Percentiles rank a stretch among this genome's conserved stretches.
phyloP scores from a whole-genome alignment of 2,797 vertebrate species.

The Neostethus bicornis region DNA sequence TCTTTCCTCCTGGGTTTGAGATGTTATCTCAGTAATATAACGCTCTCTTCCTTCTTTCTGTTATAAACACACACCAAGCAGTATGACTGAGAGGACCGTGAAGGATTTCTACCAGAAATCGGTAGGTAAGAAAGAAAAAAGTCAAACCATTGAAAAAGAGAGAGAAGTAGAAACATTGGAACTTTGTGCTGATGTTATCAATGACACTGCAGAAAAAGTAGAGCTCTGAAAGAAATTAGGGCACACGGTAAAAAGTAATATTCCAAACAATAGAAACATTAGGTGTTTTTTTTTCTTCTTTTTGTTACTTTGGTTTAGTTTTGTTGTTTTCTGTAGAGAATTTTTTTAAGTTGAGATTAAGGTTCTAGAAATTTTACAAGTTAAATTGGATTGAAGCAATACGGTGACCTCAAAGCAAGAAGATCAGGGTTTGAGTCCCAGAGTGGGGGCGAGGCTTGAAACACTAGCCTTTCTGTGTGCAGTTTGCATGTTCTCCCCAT shows the following conservation, averaged over 20 bases:
- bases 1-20: slow-evolving; percentile 43
- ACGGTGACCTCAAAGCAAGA: no score
- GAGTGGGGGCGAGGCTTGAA: no score
- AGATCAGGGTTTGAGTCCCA: no score
- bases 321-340: no score
- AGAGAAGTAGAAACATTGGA: slow-evolving; percentile 4
- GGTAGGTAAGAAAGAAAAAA: neutral
- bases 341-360: no score
- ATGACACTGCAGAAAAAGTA: slow-evolving; percentile 28
- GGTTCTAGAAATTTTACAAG: no score
- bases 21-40: slow-evolving; percentile 55
- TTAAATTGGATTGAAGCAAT: no score
- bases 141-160: neutral
- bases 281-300: no score
- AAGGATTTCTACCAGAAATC: slow-evolving; percentile 16
- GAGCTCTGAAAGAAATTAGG: slow-evolving; percentile 10
- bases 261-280: slow-evolving; percentile 25
- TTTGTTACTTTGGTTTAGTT: no score
- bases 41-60: slow-evolving; percentile 8
- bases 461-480: no score
- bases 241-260: slow-evolving; percentile 13
- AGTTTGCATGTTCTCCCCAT: no score
- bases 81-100: neutral
- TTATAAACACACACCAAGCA: slow-evolving; percentile 1
- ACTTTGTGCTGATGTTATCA: slow-evolving; percentile 16